Evolutionary conservation across 2,113 vertebrate species (phyloP), one percentile per base, ranked within the genome.

Genomic region (Galeopterus variegatus): DNA sequence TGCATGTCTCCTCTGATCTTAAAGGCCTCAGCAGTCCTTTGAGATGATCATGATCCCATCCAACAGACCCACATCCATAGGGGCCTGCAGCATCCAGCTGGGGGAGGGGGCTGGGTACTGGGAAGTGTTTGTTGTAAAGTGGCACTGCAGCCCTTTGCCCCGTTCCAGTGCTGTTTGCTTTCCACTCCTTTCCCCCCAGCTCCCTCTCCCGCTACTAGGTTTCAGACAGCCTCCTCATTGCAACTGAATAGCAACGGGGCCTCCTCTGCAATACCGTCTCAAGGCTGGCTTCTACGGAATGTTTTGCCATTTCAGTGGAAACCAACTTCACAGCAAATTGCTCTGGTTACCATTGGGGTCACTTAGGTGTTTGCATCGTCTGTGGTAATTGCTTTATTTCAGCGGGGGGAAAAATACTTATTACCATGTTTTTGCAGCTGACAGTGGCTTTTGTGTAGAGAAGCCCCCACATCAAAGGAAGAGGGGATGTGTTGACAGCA

Each of bases 371-470:
- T 95, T 96, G 93, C 67, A 45, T 65, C 92, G 60, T 82, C 84
- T 94, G 64, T 4, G 33, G 76, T 94, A 95, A 94, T 95, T 96
- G 94, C 77, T 97, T 90, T 94, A 97, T 64, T 98, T 97, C 73
- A 96, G 92, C 88, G 96, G 77, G 69, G 76, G 67, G 70, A 82
- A 93, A 96, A 93, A 70, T 21, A 81, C 80, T 88, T 91, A 87
- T 76, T 83, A 94, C 70, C 56, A 77, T 85, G 72, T 65, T 95
- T 97, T 95, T 98, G 93, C 90, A 81, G 93, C 91, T 81, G 92
- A 91, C 75, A 90, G 92, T 94, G 84, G 85, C 93, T 96, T 97
- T 91, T 96, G 84, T 94, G 95, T 58, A 91, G 56, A 33, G 81
- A 96, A 84, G 92, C 81, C 21, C 76, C 88, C 88, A 82, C 91